These are phyloP conservation scores for Penelope pileata DNA, from an alignment of 2,113 vertebrate species.

Conservation along the genomic window DNA sequence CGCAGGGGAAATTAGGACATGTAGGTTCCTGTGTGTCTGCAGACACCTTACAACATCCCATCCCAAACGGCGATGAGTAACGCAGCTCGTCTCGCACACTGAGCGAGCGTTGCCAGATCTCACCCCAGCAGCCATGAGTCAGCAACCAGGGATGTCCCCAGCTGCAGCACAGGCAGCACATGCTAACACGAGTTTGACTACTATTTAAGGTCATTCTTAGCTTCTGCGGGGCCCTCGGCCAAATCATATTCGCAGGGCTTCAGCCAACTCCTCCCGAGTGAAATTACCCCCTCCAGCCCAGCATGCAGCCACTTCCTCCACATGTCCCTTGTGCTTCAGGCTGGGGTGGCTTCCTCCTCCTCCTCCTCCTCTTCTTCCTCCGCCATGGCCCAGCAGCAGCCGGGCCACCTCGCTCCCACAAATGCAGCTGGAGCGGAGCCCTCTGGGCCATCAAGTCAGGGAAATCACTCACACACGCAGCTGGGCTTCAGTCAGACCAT, in stretches of 20 bases:
- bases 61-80: neutral
- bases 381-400: neutral
- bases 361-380: neutral
- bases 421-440: neutral
- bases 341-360: neutral
- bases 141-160: neutral
- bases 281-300: neutral
- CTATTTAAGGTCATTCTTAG: constrained; percentile 55
- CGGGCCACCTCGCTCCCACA: neutral
- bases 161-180: neutral
- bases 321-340: rapidly evolving
- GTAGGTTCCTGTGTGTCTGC: neutral
- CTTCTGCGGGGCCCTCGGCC: constrained; percentile 36
- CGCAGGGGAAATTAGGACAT: rapidly evolving
- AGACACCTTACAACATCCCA: neutral
- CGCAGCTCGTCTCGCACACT: neutral
- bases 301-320: neutral
- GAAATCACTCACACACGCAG: neutral
- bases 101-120: neutral
- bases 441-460: neutral
- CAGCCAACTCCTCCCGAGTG: neutral
- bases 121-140: constrained; percentile 19
- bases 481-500: neutral
- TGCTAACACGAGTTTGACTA: neutral
- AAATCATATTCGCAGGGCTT: neutral